Evolutionary conservation across 2,797 vertebrate genomes (phyloP).

Genomic region (Crenichthys baileyi): DNA sequence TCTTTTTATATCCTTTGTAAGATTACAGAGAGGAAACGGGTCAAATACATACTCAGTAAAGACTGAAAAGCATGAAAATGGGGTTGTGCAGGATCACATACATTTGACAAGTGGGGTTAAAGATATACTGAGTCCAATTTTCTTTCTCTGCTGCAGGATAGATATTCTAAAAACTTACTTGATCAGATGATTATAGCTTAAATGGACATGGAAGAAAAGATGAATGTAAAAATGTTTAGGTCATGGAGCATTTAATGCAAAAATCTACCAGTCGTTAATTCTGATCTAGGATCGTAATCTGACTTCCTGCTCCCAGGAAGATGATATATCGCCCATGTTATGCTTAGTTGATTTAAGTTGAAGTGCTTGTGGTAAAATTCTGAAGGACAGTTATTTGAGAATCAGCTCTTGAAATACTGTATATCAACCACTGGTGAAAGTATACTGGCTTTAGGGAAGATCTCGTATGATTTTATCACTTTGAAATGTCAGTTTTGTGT

Average conservation of each 20-base stretch:
- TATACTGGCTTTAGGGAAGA: neutral
- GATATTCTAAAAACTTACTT: slow-evolving; percentile 6
- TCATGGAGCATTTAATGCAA: slow-evolving; percentile 27
- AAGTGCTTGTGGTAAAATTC: slow-evolving; percentile 20
- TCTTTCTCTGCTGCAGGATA: slow-evolving; percentile 1
- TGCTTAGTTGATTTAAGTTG: slow-evolving; percentile 7
- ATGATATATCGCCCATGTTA: slow-evolving; percentile 1
- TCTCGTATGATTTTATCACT: slow-evolving; percentile 6
- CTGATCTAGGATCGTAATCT: slow-evolving; percentile 39
- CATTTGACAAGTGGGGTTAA: slow-evolving; percentile 19
- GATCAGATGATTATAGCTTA: slow-evolving; percentile 11
- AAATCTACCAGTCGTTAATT: slow-evolving; percentile 17
- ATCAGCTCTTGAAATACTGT: neutral
- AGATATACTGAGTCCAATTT: slow-evolving; percentile 2
- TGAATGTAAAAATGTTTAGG: neutral
- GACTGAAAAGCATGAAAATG: neutral
- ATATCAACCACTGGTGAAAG: neutral
- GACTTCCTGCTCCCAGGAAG: slow-evolving; percentile 7
- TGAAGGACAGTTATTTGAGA: slow-evolving; percentile 14
- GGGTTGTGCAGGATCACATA: neutral
- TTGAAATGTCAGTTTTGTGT: slow-evolving; percentile 13
- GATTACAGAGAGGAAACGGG: neutral
- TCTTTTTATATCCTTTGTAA: slow-evolving; percentile 23
- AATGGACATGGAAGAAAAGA: slow-evolving; percentile 9
- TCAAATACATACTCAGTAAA: neutral